These are phyloP conservation scores for Heterotis niloticus DNA, from an alignment of 2,113 vertebrate species.

Conservation along the genomic window DNA sequence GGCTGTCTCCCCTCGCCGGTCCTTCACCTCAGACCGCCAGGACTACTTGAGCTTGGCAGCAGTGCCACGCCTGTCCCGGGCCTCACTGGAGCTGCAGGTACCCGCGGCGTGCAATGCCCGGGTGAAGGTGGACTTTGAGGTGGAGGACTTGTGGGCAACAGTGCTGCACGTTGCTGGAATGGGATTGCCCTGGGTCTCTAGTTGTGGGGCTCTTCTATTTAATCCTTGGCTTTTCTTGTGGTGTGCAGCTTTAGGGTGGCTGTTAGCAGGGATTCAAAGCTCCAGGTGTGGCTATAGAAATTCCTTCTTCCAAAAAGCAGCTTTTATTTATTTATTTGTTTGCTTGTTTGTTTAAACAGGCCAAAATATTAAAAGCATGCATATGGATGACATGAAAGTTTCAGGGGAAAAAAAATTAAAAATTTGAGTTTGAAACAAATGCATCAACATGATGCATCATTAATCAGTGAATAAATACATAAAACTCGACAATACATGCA, in stretches of 20 bases:
- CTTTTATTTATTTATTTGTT: too few relatives aligned
- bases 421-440: too few relatives aligned
- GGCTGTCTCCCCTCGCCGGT: constrained; percentile 36
- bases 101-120: constrained; percentile 33
- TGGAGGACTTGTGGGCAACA: background rate
- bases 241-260: background rate
- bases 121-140: background rate
- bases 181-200: background rate
- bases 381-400: too few relatives aligned
- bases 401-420: too few relatives aligned
- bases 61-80: constrained; percentile 63
- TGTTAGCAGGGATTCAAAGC: too few relatives aligned
- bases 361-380: too few relatives aligned
- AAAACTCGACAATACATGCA: too few relatives aligned
- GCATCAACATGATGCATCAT: too few relatives aligned
- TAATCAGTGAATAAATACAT: too few relatives aligned
- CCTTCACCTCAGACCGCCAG: constrained; percentile 53
- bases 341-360: too few relatives aligned
- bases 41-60: constrained; percentile 69
- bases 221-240: background rate
- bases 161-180: background rate
- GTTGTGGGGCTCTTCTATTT: background rate
- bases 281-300: too few relatives aligned
- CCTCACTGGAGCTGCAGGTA: constrained; percentile 64
- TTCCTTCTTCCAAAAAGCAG: too few relatives aligned